phyloP scores from a whole-genome alignment of 2,113 vertebrate genomes.

The Dromaius novaehollandiae region DNA sequence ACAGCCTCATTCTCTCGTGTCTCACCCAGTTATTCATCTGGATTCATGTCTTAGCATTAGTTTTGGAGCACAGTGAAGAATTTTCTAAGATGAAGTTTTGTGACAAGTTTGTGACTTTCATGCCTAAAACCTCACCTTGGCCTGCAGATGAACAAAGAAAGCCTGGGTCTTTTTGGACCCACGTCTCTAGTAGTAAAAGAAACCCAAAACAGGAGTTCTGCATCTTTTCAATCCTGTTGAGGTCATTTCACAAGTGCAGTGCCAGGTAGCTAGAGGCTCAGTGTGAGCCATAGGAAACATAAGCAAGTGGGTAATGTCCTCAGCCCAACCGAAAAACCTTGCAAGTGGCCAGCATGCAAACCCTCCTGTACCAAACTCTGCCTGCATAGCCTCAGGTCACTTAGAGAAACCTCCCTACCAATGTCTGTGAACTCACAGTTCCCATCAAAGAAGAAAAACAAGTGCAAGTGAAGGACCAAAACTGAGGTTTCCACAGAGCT shows the following conservation, averaged over 20 bases:
- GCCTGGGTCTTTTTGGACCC: not conserved
- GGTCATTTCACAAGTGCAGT: not conserved
- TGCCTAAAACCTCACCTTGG: not conserved
- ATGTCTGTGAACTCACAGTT: not conserved
- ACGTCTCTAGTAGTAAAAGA: fast-evolving
- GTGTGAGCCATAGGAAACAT: not conserved
- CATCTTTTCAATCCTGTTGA: not conserved
- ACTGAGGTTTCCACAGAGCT: not conserved
- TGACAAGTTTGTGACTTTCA: not conserved
- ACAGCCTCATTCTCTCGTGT: not conserved
- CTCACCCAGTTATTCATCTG: not conserved
- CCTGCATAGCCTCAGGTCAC: fast-evolving
- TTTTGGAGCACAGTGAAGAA: not conserved
- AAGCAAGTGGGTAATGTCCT: fast-evolving
- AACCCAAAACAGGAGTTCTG: not conserved
- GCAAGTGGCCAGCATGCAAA: fast-evolving
- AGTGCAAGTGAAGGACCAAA: not conserved
- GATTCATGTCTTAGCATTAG: not conserved
- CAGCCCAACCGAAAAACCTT: fast-evolving
- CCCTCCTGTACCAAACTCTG: fast-evolving
- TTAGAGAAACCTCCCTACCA: fast-evolving
- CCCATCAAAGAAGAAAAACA: not conserved
- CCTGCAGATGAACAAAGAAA: not conserved
- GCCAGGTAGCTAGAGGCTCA: not conserved
- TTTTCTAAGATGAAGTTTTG: not conserved